Percentiles rank a stretch among this genome's conserved stretches.
Evolutionary conservation across 2,113 vertebrate species (phyloP).

Genomic region (Hyperoodon ampullatus): DNA sequence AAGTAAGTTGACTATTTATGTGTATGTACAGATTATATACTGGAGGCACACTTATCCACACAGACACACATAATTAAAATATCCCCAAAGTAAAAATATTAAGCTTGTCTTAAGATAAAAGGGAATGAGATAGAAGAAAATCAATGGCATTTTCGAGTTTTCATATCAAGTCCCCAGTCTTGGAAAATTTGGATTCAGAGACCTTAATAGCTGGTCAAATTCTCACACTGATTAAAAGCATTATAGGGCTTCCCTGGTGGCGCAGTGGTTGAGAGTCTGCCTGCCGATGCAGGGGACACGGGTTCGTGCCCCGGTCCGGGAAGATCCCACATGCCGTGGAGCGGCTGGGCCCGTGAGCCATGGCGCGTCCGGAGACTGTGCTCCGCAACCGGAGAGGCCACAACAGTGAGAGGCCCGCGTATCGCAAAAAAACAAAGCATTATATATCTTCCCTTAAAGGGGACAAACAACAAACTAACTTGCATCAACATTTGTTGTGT

Average conservation of each 20-base stretch:
- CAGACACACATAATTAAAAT: not conserved
- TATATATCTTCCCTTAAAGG: not conserved
- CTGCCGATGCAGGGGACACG: too few relatives aligned
- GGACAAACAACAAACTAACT: not conserved
- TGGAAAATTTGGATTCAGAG: not conserved
- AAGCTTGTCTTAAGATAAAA: not conserved
- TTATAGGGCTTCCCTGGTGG: too few relatives aligned
- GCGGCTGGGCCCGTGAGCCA: too few relatives aligned
- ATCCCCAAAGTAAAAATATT: not conserved
- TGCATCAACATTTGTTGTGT: not conserved
- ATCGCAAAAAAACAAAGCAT: not conserved
- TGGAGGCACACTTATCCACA: not conserved
- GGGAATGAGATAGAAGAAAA: not conserved
- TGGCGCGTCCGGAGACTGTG: too few relatives aligned
- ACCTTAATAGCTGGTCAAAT: not conserved
- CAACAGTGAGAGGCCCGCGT: too few relatives aligned
- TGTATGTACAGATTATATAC: not conserved
- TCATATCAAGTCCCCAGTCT: not conserved
- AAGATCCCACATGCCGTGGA: too few relatives aligned
- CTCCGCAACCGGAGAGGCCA: too few relatives aligned
- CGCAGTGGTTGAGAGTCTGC: too few relatives aligned
- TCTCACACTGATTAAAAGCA: not conserved
- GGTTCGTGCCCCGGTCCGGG: too few relatives aligned
- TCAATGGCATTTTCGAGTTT: not conserved
- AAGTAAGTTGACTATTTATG: not conserved